Base-by-base conservation (phyloP, 2,113 vertebrate species). In the Nothobranchius kuhntae region DNA sequence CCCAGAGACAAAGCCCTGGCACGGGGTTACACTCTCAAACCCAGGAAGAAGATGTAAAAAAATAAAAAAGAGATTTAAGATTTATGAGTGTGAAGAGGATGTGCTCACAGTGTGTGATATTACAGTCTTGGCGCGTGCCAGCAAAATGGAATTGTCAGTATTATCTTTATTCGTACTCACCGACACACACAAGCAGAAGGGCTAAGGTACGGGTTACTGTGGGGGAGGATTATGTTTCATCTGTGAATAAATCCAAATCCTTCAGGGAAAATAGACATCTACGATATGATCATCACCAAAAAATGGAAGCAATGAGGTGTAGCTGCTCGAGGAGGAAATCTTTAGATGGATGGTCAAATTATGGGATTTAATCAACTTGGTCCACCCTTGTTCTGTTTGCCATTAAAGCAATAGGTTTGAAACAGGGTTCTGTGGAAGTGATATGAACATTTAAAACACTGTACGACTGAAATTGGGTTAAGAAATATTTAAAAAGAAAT, bases 11-110 rank as follows among this genome's bases (percentile, higher is more conserved):
- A 77, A 69, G 47, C 48, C 69, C 55, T 59, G 65, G 60, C 61
- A 70, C 47, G 52, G 35, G 78, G 75, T 80, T 74, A 81, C 38
- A 60, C 75, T 84, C 68, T 77, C 71, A 80, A 78, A 86, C 77
- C 55, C 61, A 83, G 65, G 76, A 62, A 11, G 42, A 67, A 40
- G 53, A 66, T 45, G 26, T 46, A 13, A 48, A 40, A 56, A 42
- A 40, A 53, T 30, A 11, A 51, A 54, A 24, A 7, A 48, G 42
- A 68, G 65, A 61, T 77, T 67, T 68, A 73, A 72, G 77, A 74
- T 85, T 63, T 73, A 77, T 71, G 71, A 75, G 80, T 30, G 50
- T 57, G 68, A 80, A 73, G 65, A 75, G 60, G 46, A 64, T 26
- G 56, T 54, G 67, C 46, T 66, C 15, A 6, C 57, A 24, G 60